Base-by-base conservation (phyloP, 2,113 vertebrate species). In the Poeciliopsis turrubarensis region DNA sequence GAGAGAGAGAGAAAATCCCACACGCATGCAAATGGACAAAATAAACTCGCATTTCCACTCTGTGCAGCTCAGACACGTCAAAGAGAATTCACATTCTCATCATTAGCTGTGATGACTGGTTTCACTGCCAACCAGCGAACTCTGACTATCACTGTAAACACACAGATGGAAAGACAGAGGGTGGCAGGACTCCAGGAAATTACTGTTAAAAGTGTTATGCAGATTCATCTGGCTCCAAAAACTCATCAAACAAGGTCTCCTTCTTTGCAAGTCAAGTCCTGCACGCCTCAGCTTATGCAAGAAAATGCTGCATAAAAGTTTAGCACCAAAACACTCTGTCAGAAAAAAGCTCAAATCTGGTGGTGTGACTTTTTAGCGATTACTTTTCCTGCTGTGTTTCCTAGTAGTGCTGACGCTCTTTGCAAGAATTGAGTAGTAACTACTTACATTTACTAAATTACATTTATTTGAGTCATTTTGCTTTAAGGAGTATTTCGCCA, bases 101-200 rank as follows among this genome's bases (percentile, higher is more conserved):
- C 88, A 84, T 91, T 87, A 89, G 83, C 78, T 65, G 77, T 88
- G 87, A 90, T 87, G 86, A 85, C 90, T 89, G 85, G 73, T 83
- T 86, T 67, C 85, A 74, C 54, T 54, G 87, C 88, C 90, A 92
- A 92, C 75, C 83, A 31, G 30, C 30, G 30, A 31, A 31, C 30
- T 81, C 78, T 60, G 84, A 89, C 85, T 85, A 81, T 84, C 78
- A 90, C 86, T 92, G 90, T 90, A 92, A 93, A 92, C 82, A 93
- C 80, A 73, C 88, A 93, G 85, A 92, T 90, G 89, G 89, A 69
- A 67, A 78, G 77, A 90, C 87, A 89, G 83, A 86, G 85, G 82
- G 84, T 81, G 85, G 81, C 72, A 22, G 74, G 65, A 77, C 73
- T 84, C 73, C 75, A 81, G 81, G 77, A 74, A 70, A 64, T 72